Percentiles rank a stretch among this genome's conserved stretches.
Evolutionary conservation across 2,113 vertebrate species (phyloP).

Genomic region (Trichechus manatus): DNA sequence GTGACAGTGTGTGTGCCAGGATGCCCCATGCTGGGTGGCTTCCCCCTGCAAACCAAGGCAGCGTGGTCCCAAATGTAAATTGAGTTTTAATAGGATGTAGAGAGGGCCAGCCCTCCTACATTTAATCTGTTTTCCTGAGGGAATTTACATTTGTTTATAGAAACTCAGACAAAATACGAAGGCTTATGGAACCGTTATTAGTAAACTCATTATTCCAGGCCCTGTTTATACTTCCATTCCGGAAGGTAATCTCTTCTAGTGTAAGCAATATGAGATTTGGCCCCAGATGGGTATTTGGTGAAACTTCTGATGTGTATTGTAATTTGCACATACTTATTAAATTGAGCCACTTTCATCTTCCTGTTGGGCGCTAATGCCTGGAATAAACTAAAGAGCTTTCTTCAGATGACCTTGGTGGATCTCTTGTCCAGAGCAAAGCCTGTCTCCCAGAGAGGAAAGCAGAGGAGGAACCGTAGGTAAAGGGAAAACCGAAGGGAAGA

Average conservation of each 20-base stretch:
- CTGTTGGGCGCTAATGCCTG: not conserved
- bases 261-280: not conserved
- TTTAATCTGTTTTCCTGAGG: not conserved
- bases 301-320: not conserved
- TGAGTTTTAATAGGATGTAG: not conserved
- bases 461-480: not conserved
- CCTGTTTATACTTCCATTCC: not conserved
- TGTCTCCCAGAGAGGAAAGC: not conserved
- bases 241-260: not conserved
- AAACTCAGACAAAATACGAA: not conserved
- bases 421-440: not conserved
- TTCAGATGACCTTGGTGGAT: not conserved
- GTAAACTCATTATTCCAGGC: not conserved
- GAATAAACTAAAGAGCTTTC: not conserved
- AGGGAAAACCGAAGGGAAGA: not conserved
- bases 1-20: not conserved
- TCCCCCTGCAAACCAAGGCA: not conserved
- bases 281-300: not conserved
- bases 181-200: not conserved
- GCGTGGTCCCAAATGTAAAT: not conserved
- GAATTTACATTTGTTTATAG: not conserved
- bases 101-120: fast-evolving
- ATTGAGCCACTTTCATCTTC: not conserved
- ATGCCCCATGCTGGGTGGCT: not conserved
- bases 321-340: not conserved